Percentiles rank a stretch among this genome's conserved stretches.
These are phyloP conservation scores for Rhopalosiphum padi DNA, from an alignment of 1,140 invertebrate species.

Conservation along the genomic window DNA sequence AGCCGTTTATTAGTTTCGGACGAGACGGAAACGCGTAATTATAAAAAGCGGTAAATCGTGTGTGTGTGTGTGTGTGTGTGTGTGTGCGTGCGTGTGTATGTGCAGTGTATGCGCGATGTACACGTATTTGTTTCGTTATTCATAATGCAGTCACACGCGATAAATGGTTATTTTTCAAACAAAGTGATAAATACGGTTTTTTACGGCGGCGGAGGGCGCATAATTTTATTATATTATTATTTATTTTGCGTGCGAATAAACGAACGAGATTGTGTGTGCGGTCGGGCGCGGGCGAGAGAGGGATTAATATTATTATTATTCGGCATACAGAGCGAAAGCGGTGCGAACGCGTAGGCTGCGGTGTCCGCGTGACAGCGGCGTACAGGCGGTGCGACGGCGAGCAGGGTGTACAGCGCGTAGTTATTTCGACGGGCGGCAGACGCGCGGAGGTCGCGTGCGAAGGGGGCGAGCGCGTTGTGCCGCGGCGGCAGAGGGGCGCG, in stretches of 20 bases:
- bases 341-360: background rate
- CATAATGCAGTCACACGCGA: slow-evolving; percentile 22
- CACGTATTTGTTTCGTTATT: background rate
- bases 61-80: too few species aligned
- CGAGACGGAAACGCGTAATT: background rate
- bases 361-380: too few species aligned
- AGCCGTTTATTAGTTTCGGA: background rate
- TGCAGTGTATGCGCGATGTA: background rate
- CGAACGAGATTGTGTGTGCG: slow-evolving; percentile 1
- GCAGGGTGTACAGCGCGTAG: background rate
- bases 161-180: slow-evolving; percentile 1
- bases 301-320: slow-evolving; percentile 34
- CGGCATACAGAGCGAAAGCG: background rate
- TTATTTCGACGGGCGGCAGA: background rate
- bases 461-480: background rate
- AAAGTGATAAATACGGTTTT: slow-evolving; percentile 37
- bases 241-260: background rate
- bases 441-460: background rate
- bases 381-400: background rate
- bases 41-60: background rate
- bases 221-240: slow-evolving; percentile 29
- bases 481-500: background rate
- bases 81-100: too few species aligned
- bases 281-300: background rate
- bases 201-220: background rate